Base-by-base conservation (phyloP, 2,888 invertebrate genomes). In the Platycnemis pennipes region DNA sequence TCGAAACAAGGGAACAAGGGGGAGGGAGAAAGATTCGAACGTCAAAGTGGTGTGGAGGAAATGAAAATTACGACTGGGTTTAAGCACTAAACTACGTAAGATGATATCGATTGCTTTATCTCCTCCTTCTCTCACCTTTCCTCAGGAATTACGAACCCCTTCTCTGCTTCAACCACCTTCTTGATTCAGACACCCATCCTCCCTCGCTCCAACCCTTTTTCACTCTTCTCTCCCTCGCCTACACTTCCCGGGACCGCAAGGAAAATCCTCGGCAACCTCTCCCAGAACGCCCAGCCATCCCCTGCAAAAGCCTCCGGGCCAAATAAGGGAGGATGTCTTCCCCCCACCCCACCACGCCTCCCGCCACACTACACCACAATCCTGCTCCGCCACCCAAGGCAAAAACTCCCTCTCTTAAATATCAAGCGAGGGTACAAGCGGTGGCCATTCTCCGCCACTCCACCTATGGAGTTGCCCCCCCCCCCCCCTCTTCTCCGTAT, bases 41-140 rank as follows among this genome's bases (percentile, higher is more conserved):
- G 63, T n/a, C 63, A n/a, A 63, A 77, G 77, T 16, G 37, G 37
- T 37, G 77, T 7, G 63, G 69, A 91, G 91, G 63, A 44, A 63
- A 91, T 63, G 42, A 63, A 69, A 91, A 91, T 45, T 44, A 91
- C 69, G 91, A 91, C 5, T 7, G 89, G 89, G 53, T 89, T 89
- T 42, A 63, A 91, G 91, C 91, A 53, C 91, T 26, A 56, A n/a
- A 63, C 91, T 69, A 31, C 69, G 37, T 77, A 77, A 77, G 63
- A 91, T 63, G 88, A 49, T 88, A 88, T 88, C 49, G 88, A 88
- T 88, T 88, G 88, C 88, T 88, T 49, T 46, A 46, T 88, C 49
- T 49, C 19, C 31, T n/a, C 69, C 69, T 69, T 22, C 56, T 22
- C 31, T 69, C 69, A 49, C 49, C 11, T 49, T 49, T 19, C 49